phyloP scores from a whole-genome alignment of 2,888 invertebrate genomes.

The Acrobasis consociella region DNA sequence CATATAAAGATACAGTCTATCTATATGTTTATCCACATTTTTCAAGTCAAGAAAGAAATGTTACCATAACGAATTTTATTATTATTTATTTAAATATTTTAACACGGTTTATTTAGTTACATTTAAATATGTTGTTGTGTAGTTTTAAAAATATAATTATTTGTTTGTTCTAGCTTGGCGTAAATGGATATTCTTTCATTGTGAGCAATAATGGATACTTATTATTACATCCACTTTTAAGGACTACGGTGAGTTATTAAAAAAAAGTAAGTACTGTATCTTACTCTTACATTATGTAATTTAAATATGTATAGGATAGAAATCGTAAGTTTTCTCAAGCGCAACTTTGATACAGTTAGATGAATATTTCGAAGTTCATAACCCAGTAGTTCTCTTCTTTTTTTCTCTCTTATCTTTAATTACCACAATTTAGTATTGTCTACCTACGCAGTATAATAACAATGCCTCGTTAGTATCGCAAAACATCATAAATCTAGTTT shows the following conservation, averaged over 20 bases:
- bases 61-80: background rate
- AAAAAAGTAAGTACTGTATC: no score
- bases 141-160: background rate
- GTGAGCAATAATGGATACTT: constrained; percentile 98
- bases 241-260: constrained; percentile 88
- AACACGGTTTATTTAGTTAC: no score
- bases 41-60: background rate
- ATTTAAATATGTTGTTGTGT: no score
- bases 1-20: no score
- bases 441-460: no score
- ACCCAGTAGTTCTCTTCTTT: no score
- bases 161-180: constrained; percentile 89
- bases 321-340: background rate
- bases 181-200: constrained; percentile 97
- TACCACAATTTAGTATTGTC: no score
- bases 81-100: no score
- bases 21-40: background rate
- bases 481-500: no score
- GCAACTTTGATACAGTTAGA: background rate
- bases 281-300: background rate
- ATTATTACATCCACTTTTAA: constrained; percentile 95
- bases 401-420: no score
- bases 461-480: no score
- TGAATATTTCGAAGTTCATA: no score
- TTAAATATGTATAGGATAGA: background rate